These are phyloP conservation scores for Latrodectus elegans DNA, from an alignment of 2,888 invertebrate genomes.

Conservation along the genomic window DNA sequence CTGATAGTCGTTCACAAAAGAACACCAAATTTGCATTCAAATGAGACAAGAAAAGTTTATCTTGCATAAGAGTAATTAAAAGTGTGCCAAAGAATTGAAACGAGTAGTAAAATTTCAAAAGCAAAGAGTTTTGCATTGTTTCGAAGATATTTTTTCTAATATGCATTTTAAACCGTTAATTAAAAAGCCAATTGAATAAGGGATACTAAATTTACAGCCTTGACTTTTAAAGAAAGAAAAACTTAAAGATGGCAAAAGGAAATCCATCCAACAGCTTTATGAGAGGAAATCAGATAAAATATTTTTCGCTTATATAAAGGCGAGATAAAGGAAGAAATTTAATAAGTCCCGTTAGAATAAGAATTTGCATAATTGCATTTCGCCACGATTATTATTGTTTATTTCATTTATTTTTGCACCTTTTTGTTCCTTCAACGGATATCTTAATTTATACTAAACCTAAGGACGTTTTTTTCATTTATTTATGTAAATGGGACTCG, in stretches of 20 bases:
- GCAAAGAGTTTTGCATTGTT: too few species aligned
- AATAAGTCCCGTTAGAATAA: conserved; percentile 3
- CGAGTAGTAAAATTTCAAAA: not conserved
- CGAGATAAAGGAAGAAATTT: conserved; percentile 3
- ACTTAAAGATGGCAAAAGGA: not conserved
- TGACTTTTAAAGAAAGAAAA: not conserved
- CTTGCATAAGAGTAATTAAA: too few species aligned
- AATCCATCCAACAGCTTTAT: not conserved
- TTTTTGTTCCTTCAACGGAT: not conserved
- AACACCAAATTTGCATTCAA: too few species aligned
- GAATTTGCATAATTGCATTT: conserved; percentile 49
- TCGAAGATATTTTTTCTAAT: too few species aligned
- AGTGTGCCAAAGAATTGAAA: not conserved
- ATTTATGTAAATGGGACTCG: too few species aligned
- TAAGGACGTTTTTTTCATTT: too few species aligned
- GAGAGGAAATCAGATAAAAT: not conserved
- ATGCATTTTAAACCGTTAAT: too few species aligned
- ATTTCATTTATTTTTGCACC: conserved; percentile 16
- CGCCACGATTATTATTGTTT: not conserved
- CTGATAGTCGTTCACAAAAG: too few species aligned
- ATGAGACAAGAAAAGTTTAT: too few species aligned
- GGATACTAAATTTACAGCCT: too few species aligned
- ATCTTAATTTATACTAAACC: not conserved
- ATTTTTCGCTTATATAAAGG: not conserved
- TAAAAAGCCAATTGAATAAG: too few species aligned